Percentiles rank a stretch among this genome's conserved stretches.
Conservation (phyloP, 2,797 vertebrate genomes). For the Amblyopsis hoosieri region DNA sequence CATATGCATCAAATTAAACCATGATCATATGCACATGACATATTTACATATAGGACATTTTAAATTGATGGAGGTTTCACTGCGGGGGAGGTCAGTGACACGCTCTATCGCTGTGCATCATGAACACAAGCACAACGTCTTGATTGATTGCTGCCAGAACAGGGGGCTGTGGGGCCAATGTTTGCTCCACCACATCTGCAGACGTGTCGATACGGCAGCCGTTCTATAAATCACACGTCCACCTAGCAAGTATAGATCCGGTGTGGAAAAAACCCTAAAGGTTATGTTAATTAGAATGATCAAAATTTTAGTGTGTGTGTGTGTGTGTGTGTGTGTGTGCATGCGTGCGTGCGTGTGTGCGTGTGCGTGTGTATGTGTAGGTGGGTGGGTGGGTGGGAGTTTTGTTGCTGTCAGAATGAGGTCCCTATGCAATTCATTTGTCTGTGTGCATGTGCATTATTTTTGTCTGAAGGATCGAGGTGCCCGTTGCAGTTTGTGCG, state of each 20-base stretch:
- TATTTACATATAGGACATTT: no score
- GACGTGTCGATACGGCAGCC: no score
- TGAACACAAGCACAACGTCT: no score
- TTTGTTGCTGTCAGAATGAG: neutral
- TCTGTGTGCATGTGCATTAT: neutral
- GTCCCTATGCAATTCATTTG: neutral
- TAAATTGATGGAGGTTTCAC: no score
- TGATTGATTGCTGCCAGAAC: no score
- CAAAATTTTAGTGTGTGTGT: slow-evolving; percentile 1
- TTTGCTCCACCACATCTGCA: no score
- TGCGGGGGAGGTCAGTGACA: no score
- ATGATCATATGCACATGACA: no score
- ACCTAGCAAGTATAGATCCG: neutral
- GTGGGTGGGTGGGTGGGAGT: neutral
- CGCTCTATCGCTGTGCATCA: no score
- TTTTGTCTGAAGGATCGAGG: neutral
- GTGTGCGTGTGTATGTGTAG: slow-evolving; percentile 2
- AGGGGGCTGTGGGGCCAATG: no score
- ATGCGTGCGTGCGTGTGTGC: slow-evolving; percentile 8
- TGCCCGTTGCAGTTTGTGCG: neutral
- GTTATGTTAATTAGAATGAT: slow-evolving; percentile 24
- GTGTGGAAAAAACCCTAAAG: slow-evolving; percentile 9
- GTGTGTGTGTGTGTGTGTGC: slow-evolving; percentile 13
- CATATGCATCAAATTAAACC: no score
- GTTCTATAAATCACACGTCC: neutral